A percentile compares a stretch with the other conserved stretches of the same genome.
phyloP scores from a whole-genome alignment of 2,888 invertebrate species.

The Himalopsyche tibetana region DNA sequence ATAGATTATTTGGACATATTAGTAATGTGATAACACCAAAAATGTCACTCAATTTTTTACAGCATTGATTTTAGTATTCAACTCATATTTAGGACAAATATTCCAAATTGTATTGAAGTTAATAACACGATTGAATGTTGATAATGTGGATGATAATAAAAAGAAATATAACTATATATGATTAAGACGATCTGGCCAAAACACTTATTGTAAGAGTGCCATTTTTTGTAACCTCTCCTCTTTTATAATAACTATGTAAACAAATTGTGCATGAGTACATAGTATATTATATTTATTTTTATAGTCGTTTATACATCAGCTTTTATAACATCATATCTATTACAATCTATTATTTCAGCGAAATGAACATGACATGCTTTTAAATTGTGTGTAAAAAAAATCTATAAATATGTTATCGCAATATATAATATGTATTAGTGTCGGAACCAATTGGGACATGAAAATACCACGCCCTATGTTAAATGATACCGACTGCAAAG shows the following conservation, averaged over 20 bases:
- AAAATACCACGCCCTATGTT: conserved; percentile 70
- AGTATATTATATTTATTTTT: conserved; percentile 37
- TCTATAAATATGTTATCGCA: conserved; percentile 38
- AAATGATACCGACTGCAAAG: conserved; percentile 74
- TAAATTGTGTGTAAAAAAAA: conserved; percentile 42
- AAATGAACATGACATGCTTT: conserved; percentile 50
- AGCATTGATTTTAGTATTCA: too few species aligned
- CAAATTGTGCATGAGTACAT: conserved; percentile 59
- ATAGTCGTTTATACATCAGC: conserved; percentile 40
- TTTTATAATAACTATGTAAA: conserved; percentile 43
- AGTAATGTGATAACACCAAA: too few species aligned
- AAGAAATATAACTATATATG: too few species aligned
- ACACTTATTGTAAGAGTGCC: conserved; percentile 20
- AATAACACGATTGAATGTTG: too few species aligned
- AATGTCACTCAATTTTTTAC: too few species aligned
- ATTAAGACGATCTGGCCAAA: too few species aligned
- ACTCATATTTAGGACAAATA: too few species aligned
- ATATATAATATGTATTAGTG: conserved; percentile 51
- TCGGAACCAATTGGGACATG: conserved; percentile 78
- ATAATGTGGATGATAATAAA: too few species aligned
- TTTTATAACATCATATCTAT: conserved; percentile 16
- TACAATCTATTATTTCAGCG: conserved; percentile 63
- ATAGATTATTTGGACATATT: too few species aligned
- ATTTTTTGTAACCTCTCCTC: conserved; percentile 43
- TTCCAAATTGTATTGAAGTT: too few species aligned